Evolutionary conservation across 2,113 vertebrate species (phyloP).

Genomic region (Trachemys scripta): DNA sequence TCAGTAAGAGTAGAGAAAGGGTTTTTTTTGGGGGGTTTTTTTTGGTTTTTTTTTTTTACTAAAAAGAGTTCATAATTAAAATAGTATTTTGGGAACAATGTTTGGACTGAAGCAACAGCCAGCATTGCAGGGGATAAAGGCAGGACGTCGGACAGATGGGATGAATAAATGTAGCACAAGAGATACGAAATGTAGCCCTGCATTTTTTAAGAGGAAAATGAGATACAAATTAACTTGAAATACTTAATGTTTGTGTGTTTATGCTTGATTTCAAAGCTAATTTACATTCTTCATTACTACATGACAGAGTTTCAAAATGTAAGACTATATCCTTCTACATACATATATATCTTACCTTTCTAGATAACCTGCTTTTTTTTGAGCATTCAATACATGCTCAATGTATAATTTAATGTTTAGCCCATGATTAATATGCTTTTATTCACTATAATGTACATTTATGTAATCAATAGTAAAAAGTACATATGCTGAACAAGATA

Average conservation of each 20-base stretch:
- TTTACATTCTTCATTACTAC: background rate
- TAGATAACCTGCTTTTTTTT: background rate
- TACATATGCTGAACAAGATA: background rate
- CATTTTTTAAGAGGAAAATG: background rate
- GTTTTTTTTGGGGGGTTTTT: too few species aligned
- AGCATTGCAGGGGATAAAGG: background rate
- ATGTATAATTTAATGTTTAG: background rate
- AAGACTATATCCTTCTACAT: background rate
- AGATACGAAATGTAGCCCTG: accelerated
- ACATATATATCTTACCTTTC: background rate
- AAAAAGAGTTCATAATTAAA: background rate
- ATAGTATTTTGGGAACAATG: background rate
- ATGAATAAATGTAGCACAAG: background rate
- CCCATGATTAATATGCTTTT: background rate
- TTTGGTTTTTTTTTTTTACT: background rate
- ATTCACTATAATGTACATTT: background rate
- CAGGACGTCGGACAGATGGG: background rate
- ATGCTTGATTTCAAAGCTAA: background rate
- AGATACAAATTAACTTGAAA: background rate
- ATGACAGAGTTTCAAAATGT: background rate
- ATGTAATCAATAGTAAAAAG: background rate
- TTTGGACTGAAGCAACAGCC: background rate
- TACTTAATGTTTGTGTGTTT: background rate
- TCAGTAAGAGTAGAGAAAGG: background rate
- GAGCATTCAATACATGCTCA: background rate